phyloP scores from a whole-genome alignment of 2,797 vertebrate genomes.

The Spheniscus humboldti region DNA sequence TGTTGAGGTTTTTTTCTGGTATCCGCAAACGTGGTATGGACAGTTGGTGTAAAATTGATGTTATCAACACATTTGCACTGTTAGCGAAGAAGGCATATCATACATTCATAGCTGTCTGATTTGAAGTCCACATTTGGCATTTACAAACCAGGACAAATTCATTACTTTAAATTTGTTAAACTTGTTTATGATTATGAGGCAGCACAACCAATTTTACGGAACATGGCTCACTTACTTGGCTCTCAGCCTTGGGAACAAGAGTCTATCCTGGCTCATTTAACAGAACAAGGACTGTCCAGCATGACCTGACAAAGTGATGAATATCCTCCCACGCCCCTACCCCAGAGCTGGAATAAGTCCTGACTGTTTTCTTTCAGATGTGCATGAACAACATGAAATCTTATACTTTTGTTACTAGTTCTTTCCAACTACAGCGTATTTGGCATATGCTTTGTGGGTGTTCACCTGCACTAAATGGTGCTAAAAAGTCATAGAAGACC shows the following conservation, averaged over 20 bases:
- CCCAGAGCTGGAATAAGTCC: not conserved
- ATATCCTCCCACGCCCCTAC: not conserved
- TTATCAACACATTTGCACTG: not conserved
- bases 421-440: not conserved
- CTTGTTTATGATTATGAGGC: not conserved
- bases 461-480: not conserved
- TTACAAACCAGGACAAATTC: not conserved
- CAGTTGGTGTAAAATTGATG: not conserved
- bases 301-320: not conserved
- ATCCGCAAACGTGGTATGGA: not conserved
- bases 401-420: not conserved
- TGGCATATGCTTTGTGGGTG: not conserved
- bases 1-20: not conserved
- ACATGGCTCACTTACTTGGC: not conserved
- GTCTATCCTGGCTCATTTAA: not conserved
- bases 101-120: not conserved
- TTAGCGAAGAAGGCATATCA: not conserved
- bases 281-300: not conserved
- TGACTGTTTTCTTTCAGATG: not conserved
- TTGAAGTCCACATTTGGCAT: not conserved
- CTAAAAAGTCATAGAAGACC: not conserved
- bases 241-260: not conserved
- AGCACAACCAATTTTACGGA: not conserved
- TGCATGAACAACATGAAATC: not conserved
- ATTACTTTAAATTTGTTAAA: slow-evolving; percentile 7